Conservation (phyloP, 2,888 invertebrate species). For the Stegophylla sp. region DNA sequence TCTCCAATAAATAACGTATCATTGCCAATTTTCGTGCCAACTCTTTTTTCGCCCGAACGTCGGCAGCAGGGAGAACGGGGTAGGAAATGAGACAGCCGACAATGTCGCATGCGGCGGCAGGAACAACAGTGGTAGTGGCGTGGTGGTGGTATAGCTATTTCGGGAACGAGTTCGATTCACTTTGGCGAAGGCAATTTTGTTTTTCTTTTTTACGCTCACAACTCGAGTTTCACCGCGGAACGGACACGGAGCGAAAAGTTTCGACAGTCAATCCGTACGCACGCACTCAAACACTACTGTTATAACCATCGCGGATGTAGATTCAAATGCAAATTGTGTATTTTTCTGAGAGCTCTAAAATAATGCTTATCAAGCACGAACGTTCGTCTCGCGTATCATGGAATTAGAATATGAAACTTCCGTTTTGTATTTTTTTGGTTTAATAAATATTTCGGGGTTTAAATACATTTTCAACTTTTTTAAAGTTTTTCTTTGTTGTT, state of each 20-base stretch:
- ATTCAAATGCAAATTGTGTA: too few relatives aligned
- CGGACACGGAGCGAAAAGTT: neutral
- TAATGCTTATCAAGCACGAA: too few relatives aligned
- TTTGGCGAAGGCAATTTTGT: neutral
- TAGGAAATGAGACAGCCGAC: neutral
- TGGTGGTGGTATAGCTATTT: conserved; percentile 24
- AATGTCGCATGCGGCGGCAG: neutral
- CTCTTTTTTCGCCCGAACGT: neutral
- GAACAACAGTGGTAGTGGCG: neutral
- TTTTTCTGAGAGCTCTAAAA: too few relatives aligned
- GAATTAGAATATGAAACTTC: too few relatives aligned
- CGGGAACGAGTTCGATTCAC: conserved; percentile 2
- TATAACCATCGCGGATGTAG: too few relatives aligned
- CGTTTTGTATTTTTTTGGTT: too few relatives aligned
- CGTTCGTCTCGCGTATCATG: too few relatives aligned
- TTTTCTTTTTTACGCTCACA: neutral
- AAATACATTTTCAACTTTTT: too few relatives aligned
- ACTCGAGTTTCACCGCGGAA: neutral
- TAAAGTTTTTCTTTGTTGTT: too few relatives aligned
- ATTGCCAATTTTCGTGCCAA: conserved; percentile 43
- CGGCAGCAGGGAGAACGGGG: neutral
- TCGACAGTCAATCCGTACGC: neutral
- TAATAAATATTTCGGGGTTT: too few relatives aligned
- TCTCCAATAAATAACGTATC: conserved; percentile 4
- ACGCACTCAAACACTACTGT: neutral